These are phyloP conservation scores for Penaeus monodon DNA, from an alignment of 2,888 invertebrate species.

Conservation along the genomic window DNA sequence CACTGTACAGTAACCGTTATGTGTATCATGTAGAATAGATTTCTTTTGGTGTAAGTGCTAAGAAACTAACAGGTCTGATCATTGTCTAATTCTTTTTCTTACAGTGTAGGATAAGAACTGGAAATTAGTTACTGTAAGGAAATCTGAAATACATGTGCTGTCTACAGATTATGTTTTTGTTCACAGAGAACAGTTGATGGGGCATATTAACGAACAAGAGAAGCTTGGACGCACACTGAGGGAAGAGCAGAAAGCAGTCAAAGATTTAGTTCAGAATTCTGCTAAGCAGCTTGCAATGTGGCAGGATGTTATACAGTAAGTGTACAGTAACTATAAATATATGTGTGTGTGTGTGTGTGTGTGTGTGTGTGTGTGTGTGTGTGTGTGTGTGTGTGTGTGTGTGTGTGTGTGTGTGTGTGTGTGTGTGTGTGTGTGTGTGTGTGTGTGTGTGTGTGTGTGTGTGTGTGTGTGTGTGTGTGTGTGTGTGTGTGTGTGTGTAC, in stretches of 20 bases:
- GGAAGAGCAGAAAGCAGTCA: constrained; percentile 72
- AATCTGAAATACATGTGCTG: too few species aligned
- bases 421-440: not conserved
- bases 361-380: not conserved
- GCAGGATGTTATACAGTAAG: constrained; percentile 72
- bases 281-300: constrained; percentile 74
- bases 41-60: too few species aligned
- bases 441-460: not conserved
- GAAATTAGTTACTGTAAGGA: too few species aligned
- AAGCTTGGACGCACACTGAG: constrained; percentile 71
- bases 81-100: too few species aligned
- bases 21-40: too few species aligned
- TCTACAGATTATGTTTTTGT: not conserved
- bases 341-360: not conserved
- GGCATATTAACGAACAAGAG: constrained; percentile 77
- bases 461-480: too few species aligned
- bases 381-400: not conserved
- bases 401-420: not conserved
- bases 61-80: too few species aligned
- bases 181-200: constrained; percentile 77
- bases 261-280: constrained; percentile 72
- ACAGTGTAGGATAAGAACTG: too few species aligned
- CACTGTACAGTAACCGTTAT: too few species aligned
- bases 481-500: constrained; percentile 9
- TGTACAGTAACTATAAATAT: constrained; percentile 5